phyloP scores from a whole-genome alignment of 2,797 vertebrate species.

The Masticophis lateralis region DNA sequence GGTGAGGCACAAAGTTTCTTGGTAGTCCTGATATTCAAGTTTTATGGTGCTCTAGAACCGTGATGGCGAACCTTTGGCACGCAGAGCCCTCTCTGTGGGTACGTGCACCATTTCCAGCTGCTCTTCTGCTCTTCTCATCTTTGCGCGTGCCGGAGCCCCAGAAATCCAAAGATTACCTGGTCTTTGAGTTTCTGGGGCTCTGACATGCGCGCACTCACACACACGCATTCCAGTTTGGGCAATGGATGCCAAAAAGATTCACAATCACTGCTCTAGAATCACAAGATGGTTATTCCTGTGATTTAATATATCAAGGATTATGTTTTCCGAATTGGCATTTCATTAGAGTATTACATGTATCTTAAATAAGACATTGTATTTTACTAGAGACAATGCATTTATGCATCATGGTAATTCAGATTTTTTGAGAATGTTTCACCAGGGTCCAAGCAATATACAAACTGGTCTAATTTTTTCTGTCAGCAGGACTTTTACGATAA shows the following conservation, averaged over 20 bases:
- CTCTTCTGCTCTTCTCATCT: too few relatives aligned
- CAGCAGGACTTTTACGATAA: background rate
- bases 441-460: background rate
- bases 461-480: background rate
- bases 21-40: background rate
- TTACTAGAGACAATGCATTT: background rate
- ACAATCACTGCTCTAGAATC: too few relatives aligned
- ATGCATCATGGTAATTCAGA: background rate
- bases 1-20: background rate
- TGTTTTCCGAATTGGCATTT: background rate
- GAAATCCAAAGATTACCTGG: too few relatives aligned
- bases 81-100: too few relatives aligned
- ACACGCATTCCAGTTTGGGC: too few relatives aligned
- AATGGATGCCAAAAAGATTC: too few relatives aligned
- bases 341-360: background rate
- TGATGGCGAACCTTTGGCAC: too few relatives aligned
- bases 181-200: too few relatives aligned
- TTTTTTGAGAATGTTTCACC: background rate
- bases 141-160: too few relatives aligned
- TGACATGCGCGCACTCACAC: too few relatives aligned
- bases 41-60: background rate
- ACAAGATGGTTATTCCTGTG: background rate
- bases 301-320: background rate
- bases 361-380: background rate
- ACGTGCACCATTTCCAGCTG: too few relatives aligned